Evolutionary conservation across 1,140 invertebrate genomes (phyloP).

Genomic region (Heliconius congener): DNA sequence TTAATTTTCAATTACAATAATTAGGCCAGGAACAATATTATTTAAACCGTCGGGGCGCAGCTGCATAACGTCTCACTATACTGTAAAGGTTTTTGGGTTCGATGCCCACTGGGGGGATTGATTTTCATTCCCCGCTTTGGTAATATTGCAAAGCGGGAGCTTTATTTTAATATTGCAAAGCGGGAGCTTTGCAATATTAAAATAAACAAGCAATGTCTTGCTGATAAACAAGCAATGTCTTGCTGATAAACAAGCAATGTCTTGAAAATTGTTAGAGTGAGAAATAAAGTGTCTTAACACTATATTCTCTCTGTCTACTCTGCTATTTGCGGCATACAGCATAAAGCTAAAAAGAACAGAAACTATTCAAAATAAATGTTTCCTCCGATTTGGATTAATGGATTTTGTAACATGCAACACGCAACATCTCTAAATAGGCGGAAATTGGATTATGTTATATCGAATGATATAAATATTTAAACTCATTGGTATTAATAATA

Average conservation of each 20-base stretch:
- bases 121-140: neutral
- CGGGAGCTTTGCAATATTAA: no score
- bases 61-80: neutral
- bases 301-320: no score
- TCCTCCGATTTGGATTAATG: neutral
- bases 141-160: neutral
- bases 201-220: no score
- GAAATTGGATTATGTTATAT: neutral
- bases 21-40: no score
- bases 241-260: neutral
- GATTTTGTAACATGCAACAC: no score
- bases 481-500: neutral
- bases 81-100: neutral
- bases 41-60: neutral
- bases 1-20: no score
- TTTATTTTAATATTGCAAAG: neutral
- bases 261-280: neutral
- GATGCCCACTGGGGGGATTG: neutral
- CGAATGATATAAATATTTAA: neutral
- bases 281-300: no score
- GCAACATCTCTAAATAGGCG: neutral
- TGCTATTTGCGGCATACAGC: neutral
- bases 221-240: no score
- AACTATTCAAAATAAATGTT: neutral
- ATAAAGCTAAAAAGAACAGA: neutral